Conservation (phyloP, 2,888 invertebrate species). For the Platycheirus rosarum region DNA sequence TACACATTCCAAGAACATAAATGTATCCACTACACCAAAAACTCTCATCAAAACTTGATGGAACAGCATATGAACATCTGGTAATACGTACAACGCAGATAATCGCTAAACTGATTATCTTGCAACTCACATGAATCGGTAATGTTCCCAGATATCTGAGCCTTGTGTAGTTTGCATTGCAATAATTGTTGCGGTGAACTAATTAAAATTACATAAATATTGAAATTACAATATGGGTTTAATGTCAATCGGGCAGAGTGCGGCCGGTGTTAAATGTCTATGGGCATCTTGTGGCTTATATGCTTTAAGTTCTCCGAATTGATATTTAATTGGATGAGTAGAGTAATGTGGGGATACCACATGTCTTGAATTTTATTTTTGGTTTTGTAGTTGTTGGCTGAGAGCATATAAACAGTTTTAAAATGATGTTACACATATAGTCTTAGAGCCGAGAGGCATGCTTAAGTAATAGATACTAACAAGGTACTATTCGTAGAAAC, state of each 20-base stretch:
- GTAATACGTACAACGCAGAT: not conserved
- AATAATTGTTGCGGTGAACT: conserved; percentile 6
- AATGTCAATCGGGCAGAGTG: not conserved
- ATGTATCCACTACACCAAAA: no score
- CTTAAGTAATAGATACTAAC: no score
- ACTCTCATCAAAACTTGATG: not conserved
- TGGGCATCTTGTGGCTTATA: conserved; percentile 4
- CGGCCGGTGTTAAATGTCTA: not conserved
- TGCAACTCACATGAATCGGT: conserved; percentile 5
- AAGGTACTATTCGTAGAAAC: no score
- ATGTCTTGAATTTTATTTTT: no score
- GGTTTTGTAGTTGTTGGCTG: no score
- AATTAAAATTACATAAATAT: conserved; percentile 43
- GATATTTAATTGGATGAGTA: no score
- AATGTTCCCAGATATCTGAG: conserved; percentile 18
- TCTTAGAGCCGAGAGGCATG: no score
- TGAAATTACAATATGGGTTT: conserved; percentile 13
- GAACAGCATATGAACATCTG: not conserved
- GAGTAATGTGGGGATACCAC: no score
- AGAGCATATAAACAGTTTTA: no score
- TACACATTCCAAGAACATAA: no score
- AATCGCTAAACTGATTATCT: conserved; percentile 39
- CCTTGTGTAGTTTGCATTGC: not conserved
- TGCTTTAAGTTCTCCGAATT: no score
- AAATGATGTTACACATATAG: no score